Evolutionary conservation across 2,888 invertebrate genomes (phyloP), one percentile per base, ranked within the genome.

Genomic region (Sphinx pinastri): DNA sequence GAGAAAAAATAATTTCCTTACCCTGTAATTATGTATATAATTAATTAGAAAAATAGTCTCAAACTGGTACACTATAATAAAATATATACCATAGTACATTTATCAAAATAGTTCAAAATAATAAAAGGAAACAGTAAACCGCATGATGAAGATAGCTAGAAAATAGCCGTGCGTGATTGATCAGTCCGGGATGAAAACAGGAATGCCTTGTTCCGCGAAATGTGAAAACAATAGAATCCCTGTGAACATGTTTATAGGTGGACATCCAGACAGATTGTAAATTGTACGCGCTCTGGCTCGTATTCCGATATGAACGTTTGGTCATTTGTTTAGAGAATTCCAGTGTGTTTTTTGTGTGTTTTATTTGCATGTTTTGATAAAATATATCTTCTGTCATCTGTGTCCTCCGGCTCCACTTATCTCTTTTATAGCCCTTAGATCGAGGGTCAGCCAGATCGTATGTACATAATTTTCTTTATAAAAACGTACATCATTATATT

Each of bases 171-270:
- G 4, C 47, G 63, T 49, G 63, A 63, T 63, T 63, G 63, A 63
- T 63, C 19, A 63, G 19, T 19, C 12, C 19, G 47, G 19, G 49
- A 63, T 63, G 63, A 63, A 49, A 47, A 63, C 19, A 49, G 38
- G 63, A 47, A 63, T 6, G 49, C 63, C 49, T 63, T 63, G 60
- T 63, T 63, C 19, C 19, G 63, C 19, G n/a, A 63, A 63, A 63
- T 47, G 60, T 45, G 60, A 4, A 60, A 10, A 60, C 60, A 60
- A 60, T 63, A 63, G 49, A 19, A 12, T 55, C 47, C 16, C 19
- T 19, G 8, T 47, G 49, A 49, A 63, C 63, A 63, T 63, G 63
- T 63, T 47, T 49, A 63, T 63, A 47, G 45, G 45, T 47, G 60
- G 63, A 49, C 47, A 19, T 47, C 6, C 47, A 12, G 63, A 47